phyloP scores from a whole-genome alignment of 2,797 vertebrate genomes.

The Percopsis omiscomaycus region DNA sequence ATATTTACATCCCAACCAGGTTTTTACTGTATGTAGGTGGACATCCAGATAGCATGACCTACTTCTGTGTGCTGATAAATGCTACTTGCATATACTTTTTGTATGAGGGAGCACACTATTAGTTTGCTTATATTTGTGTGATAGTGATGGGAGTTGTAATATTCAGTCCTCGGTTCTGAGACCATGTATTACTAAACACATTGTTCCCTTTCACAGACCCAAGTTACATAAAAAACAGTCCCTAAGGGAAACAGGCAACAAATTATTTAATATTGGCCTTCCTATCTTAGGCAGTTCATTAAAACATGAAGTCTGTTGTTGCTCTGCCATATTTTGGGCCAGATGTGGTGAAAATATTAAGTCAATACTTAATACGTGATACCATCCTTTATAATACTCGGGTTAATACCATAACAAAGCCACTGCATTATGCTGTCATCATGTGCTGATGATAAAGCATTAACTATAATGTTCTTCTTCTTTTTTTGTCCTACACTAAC shows the following conservation, averaged over 20 bases:
- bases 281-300: not conserved
- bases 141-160: too few species aligned
- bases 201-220: not conserved
- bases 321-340: not conserved
- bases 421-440: too few species aligned
- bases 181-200: not conserved
- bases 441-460: too few species aligned
- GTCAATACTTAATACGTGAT: not conserved
- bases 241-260: not conserved
- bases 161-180: not conserved
- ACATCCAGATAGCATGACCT: too few species aligned
- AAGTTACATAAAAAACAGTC: not conserved
- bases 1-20: too few species aligned
- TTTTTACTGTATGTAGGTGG: too few species aligned
- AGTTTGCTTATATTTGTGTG: too few species aligned
- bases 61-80: too few species aligned
- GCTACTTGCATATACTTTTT: too few species aligned
- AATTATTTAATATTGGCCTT: not conserved
- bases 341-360: slow-evolving; percentile 1
- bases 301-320: not conserved
- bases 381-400: not conserved
- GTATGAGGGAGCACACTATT: too few species aligned
- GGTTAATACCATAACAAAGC: too few species aligned
- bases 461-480: not conserved
- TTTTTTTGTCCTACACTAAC: not conserved